These are phyloP conservation scores for Nemurella pictetii DNA, from an alignment of 2,888 invertebrate genomes.

Conservation along the genomic window DNA sequence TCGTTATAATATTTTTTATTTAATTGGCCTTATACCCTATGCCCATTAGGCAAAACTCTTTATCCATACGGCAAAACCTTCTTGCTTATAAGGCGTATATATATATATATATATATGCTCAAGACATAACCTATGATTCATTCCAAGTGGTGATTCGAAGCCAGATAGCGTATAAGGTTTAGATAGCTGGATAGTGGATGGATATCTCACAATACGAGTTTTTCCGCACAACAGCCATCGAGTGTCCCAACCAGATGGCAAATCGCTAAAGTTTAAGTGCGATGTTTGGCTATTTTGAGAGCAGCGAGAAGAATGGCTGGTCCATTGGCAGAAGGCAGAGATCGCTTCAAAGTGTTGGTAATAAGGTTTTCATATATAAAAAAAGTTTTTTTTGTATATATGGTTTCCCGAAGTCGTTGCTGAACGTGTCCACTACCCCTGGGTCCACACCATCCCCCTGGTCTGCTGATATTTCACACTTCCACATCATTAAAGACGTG, in stretches of 20 bases:
- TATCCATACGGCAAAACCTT: no score
- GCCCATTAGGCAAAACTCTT: no score
- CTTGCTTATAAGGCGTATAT: no score
- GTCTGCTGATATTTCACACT: slow-evolving; percentile 13
- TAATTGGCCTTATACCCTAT: no score
- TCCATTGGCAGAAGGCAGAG: not conserved
- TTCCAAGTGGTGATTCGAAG: slow-evolving; percentile 9
- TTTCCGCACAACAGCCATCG: slow-evolving; percentile 3
- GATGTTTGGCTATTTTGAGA: slow-evolving; percentile 36
- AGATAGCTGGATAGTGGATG: not conserved
- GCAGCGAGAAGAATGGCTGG: slow-evolving; percentile 21
- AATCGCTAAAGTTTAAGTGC: slow-evolving; percentile 32
- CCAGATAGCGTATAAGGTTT: slow-evolving; percentile 14
- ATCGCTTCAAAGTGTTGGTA: slow-evolving; percentile 22
- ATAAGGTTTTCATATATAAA: slow-evolving; percentile 23
- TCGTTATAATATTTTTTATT: no score
- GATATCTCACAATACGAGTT: slow-evolving; percentile 6
- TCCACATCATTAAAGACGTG: not conserved
- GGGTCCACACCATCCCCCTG: not conserved
- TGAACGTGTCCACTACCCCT: not conserved
- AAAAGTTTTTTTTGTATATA: slow-evolving; percentile 4
- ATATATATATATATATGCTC: no score
- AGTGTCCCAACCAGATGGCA: slow-evolving; percentile 4
- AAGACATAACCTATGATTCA: no score
- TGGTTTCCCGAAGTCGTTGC: not conserved